These are phyloP conservation scores for Pteropus rufus DNA, from an alignment of 2,797 vertebrate genomes.

Conservation along the genomic window DNA sequence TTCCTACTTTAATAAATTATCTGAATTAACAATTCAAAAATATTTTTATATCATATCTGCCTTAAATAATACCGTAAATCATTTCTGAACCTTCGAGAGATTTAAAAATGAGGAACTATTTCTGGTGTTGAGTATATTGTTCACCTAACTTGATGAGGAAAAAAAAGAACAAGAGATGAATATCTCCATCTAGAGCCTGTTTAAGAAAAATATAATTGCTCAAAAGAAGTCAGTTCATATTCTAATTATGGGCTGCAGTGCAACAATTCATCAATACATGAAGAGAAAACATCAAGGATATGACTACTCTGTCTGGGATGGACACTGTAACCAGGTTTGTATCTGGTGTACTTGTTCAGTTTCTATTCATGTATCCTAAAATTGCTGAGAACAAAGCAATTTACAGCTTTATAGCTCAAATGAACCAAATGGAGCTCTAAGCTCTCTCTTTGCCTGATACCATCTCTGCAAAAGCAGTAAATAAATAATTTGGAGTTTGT, in stretches of 20 bases:
- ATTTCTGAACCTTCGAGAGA: slow-evolving; percentile 50
- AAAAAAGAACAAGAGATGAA: slow-evolving; percentile 73
- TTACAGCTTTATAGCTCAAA: slow-evolving; percentile 51
- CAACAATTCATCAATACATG: slow-evolving; percentile 31
- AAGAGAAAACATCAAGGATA: neutral
- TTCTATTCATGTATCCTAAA: slow-evolving; percentile 35
- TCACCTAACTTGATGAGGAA: slow-evolving; percentile 25
- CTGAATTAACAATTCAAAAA: slow-evolving; percentile 57
- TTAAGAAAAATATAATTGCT: slow-evolving; percentile 32
- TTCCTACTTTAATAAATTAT: slow-evolving; percentile 48
- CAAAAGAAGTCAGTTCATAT: slow-evolving; percentile 25
- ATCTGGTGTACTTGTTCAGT: slow-evolving; percentile 21
- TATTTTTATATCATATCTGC: slow-evolving; percentile 53
- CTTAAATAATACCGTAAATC: slow-evolving; percentile 66
- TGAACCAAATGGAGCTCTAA: slow-evolving; percentile 32
- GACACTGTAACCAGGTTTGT: neutral
- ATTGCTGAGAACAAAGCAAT: slow-evolving; percentile 36
- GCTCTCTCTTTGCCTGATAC: neutral
- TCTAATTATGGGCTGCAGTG: neutral
- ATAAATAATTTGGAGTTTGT: slow-evolving; percentile 50
- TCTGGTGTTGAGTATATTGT: neutral
- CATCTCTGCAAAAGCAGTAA: neutral
- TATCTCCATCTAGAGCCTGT: slow-evolving; percentile 80
- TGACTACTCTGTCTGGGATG: neutral
- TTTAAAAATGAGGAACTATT: slow-evolving; percentile 55